Evolutionary conservation across 2,797 vertebrate genomes (phyloP).

Genomic region (Enoplosus armatus): DNA sequence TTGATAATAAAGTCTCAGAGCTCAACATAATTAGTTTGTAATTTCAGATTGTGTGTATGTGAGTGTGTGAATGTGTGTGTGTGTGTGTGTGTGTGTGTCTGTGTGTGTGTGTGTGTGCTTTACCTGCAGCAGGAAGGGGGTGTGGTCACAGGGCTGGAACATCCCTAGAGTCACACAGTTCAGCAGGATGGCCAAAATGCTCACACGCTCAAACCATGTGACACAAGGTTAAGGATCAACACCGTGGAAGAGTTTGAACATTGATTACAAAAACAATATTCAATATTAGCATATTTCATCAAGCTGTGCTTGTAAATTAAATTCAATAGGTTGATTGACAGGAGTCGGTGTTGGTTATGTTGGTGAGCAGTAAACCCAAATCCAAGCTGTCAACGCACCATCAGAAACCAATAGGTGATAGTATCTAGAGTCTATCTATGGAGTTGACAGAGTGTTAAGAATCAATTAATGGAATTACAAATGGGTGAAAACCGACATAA

Average conservation of each 20-base stretch:
- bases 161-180: constrained; percentile 95
- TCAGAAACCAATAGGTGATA: too few species aligned
- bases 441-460: background rate
- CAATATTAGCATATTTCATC: background rate
- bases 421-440: too few species aligned
- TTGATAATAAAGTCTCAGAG: constrained; percentile 67
- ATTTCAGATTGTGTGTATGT: constrained; percentile 40
- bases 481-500: background rate
- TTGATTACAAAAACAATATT: constrained; percentile 6
- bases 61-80: constrained; percentile 17
- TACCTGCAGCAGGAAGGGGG: constrained; percentile 91
- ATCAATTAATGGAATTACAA: background rate
- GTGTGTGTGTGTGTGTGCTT: constrained; percentile 41
- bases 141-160: constrained; percentile 92
- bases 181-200: constrained; percentile 90
- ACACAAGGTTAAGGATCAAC: constrained; percentile 65
- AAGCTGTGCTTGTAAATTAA: background rate
- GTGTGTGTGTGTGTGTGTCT: constrained; percentile 33
- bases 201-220: constrained; percentile 81
- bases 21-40: constrained; percentile 69
- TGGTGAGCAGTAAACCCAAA: too few species aligned
- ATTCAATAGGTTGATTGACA: constrained; percentile 1
- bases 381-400: too few species aligned
- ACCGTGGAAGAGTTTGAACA: constrained; percentile 5
- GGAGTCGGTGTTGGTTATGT: too few species aligned